Conservation (phyloP, 2,113 vertebrate genomes). For the Nyctibius bracteatus region DNA sequence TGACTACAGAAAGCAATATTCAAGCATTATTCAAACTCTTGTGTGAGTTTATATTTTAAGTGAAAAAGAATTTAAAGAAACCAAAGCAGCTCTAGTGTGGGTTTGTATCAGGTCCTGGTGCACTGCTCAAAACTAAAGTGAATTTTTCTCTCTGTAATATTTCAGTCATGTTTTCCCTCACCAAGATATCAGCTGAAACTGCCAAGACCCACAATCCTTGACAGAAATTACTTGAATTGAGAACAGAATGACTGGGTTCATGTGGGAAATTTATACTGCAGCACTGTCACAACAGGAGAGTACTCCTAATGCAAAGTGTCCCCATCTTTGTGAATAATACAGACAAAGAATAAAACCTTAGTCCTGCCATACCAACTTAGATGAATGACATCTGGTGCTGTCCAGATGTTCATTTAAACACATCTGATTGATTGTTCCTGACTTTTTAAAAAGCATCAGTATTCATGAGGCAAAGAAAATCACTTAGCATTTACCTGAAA, state of each 20-base stretch:
- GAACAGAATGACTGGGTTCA: not conserved
- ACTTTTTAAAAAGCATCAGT: not conserved
- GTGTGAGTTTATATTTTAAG: not conserved
- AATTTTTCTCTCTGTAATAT: not conserved
- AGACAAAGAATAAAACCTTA: not conserved
- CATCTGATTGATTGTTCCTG: not conserved
- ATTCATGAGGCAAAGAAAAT: not conserved
- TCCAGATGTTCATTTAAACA: not conserved
- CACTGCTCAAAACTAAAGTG: not conserved
- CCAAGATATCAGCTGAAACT: not conserved
- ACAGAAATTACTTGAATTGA: not conserved
- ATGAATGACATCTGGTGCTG: not conserved
- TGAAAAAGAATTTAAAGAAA: not conserved
- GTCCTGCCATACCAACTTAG: not conserved
- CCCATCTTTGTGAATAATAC: not conserved
- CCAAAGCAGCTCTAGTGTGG: fast-evolving
- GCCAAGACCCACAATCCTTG: not conserved
- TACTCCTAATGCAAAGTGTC: not conserved
- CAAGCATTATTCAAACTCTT: not conserved
- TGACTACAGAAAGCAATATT: not conserved
- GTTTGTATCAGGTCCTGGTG: not conserved
- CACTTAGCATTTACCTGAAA: not conserved
- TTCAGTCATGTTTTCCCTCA: not conserved
- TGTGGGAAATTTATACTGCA: not conserved
- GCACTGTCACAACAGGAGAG: not conserved